Conservation (phyloP, 35 echinoderm and acorn worm species). For the Apostichopus parvimensis region DNA sequence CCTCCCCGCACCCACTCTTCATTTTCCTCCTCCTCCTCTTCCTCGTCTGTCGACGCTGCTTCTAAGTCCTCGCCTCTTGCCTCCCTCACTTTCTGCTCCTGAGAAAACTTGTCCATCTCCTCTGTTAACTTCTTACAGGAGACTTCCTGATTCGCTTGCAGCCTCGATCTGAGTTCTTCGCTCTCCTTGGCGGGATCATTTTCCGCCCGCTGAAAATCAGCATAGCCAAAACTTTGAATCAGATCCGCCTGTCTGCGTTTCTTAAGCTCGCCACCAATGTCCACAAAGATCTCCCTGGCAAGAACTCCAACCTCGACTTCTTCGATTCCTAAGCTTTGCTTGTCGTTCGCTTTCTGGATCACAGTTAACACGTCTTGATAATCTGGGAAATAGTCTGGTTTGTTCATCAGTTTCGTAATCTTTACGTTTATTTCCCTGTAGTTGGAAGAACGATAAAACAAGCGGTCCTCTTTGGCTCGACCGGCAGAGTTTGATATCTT, state of each 20-base stretch:
- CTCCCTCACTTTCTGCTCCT: constrained; percentile 45
- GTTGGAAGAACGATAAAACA: constrained; percentile 59
- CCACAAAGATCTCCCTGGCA: constrained; percentile 71
- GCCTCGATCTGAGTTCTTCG: constrained; percentile 56
- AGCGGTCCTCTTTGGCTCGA: constrained; percentile 57
- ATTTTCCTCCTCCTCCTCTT: constrained; percentile 48
- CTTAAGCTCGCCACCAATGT: constrained; percentile 63
- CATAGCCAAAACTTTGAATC: constrained; percentile 63
- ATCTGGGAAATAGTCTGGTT: constrained; percentile 70
- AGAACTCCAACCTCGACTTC: constrained; percentile 37
- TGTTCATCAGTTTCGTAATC: constrained; percentile 72
- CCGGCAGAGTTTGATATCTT: constrained; percentile 51
- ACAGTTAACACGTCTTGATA: constrained; percentile 64
- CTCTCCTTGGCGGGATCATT: constrained; percentile 58
- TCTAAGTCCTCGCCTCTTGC: constrained; percentile 44
- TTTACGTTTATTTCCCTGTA: constrained; percentile 75
- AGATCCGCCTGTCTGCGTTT: constrained; percentile 67
- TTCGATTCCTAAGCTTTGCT: constrained; percentile 57
- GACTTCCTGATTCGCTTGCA: constrained; percentile 46
- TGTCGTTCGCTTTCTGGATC: constrained; percentile 67
- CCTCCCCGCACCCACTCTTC: constrained; percentile 1
- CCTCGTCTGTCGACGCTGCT: constrained; percentile 47
- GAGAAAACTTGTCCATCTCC: constrained; percentile 33
- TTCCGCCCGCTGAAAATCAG: constrained; percentile 50
- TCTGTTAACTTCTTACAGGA: constrained; percentile 53